Evolutionary conservation across 2,113 vertebrate genomes (phyloP).

Genomic region (Barnardius zonarius): DNA sequence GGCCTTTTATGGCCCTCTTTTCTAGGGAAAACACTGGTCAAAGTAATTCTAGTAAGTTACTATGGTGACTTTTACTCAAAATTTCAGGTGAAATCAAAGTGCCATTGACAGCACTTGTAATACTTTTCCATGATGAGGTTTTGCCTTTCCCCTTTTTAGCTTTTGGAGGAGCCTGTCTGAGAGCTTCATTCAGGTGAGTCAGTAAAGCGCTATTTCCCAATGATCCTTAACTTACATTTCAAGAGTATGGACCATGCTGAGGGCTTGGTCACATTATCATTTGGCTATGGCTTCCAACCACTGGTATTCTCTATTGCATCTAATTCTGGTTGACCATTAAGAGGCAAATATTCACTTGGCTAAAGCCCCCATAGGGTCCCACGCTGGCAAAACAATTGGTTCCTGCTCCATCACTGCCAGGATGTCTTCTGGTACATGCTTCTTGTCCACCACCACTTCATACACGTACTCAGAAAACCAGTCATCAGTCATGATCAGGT

Average conservation of each 20-base stretch:
- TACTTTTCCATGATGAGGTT: not conserved
- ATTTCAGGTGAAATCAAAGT: not conserved
- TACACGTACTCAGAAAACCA: slow-evolving; percentile 98
- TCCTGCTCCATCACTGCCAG: slow-evolving; percentile 89
- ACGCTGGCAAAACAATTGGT: slow-evolving; percentile 88
- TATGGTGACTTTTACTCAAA: not conserved
- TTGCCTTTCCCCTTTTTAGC: not conserved
- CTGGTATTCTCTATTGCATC: slow-evolving; percentile 64
- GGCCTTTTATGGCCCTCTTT: not conserved
- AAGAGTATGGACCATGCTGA: not conserved
- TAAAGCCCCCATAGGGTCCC: slow-evolving; percentile 97
- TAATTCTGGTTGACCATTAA: slow-evolving; percentile 38
- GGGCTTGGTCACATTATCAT: not conserved
- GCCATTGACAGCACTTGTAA: not conserved
- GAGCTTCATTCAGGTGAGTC: not conserved
- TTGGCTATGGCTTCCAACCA: slow-evolving; percentile 69
- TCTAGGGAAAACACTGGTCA: not conserved
- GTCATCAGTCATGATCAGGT: slow-evolving; percentile 96
- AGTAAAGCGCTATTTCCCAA: slow-evolving; percentile 58
- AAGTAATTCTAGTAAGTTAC: not conserved
- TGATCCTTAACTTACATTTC: slow-evolving; percentile 36
- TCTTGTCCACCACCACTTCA: slow-evolving; percentile 95
- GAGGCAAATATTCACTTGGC: slow-evolving; percentile 77
- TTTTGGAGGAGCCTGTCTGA: slow-evolving; percentile 44
- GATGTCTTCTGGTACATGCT: slow-evolving; percentile 80